Evolutionary conservation across 2,797 vertebrate species (phyloP).

Genomic region (Pampus argenteus): DNA sequence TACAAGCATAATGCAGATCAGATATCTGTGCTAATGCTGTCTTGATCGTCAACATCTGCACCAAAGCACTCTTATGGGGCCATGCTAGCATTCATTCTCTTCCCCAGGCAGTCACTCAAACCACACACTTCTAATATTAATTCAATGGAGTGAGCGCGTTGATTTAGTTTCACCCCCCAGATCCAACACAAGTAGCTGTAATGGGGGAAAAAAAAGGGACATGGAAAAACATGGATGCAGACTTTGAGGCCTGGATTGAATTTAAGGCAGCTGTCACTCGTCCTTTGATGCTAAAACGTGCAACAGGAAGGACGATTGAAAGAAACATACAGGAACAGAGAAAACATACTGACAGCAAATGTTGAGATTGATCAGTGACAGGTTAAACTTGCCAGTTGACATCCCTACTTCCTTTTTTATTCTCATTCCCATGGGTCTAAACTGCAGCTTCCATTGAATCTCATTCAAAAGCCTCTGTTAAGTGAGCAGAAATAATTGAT

Average conservation of each 20-base stretch:
- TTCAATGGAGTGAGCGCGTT: conserved; percentile 60
- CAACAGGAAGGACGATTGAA: conserved; percentile 1
- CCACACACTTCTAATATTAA: conserved; percentile 68
- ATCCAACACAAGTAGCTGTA: conserved; percentile 57
- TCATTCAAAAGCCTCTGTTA: conserved; percentile 34
- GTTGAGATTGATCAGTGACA: conserved; percentile 32
- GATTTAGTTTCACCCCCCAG: conserved; percentile 57
- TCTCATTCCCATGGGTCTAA: conserved; percentile 21
- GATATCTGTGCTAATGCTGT: conserved; percentile 12
- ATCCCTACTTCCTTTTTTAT: conserved; percentile 20
- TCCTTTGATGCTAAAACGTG: background rate
- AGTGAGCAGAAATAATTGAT: conserved; percentile 45
- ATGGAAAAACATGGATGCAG: conserved; percentile 63
- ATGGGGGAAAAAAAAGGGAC: conserved; percentile 59
- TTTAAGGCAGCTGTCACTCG: conserved; percentile 9
- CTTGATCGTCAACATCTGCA: conserved; percentile 44
- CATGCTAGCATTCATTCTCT: conserved; percentile 47
- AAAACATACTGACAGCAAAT: conserved; percentile 24
- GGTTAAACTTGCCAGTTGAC: conserved; percentile 28
- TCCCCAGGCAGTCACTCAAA: conserved; percentile 66
- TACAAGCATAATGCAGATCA: conserved; percentile 4
- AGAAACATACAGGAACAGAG: conserved; percentile 14
- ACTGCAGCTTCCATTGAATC: conserved; percentile 23
- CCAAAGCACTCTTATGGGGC: conserved; percentile 35
- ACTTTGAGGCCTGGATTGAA: conserved; percentile 42